phyloP scores from a whole-genome alignment of 2,888 invertebrate genomes.

The Trilocha varians region DNA sequence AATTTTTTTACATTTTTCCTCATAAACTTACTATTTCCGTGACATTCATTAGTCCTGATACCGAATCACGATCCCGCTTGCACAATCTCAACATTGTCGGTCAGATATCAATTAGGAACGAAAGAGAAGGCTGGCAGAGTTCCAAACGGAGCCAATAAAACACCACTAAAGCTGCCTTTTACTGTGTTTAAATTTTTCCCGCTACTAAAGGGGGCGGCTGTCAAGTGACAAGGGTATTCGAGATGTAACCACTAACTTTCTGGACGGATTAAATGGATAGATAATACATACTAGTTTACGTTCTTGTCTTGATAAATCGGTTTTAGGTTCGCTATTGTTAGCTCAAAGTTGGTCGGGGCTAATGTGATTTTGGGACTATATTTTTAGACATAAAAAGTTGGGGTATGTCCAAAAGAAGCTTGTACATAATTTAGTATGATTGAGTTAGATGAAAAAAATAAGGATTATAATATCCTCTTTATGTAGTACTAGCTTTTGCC shows the following conservation, averaged over 20 bases:
- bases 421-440: too few species aligned
- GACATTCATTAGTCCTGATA: neutral
- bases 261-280: constrained; percentile 22
- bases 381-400: too few species aligned
- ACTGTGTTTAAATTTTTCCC: constrained; percentile 61
- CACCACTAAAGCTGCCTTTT: constrained; percentile 52
- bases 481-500: too few species aligned
- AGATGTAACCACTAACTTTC: constrained; percentile 32
- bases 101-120: constrained; percentile 64
- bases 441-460: too few species aligned
- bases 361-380: neutral
- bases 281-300: constrained; percentile 17
- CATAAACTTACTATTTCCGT: too few species aligned
- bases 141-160: constrained; percentile 63
- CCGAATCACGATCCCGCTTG: constrained; percentile 17
- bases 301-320: constrained; percentile 9
- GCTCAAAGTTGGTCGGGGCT: neutral
- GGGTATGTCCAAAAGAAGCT: too few species aligned
- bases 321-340: neutral
- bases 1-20: neutral
- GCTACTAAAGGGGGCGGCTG: constrained; percentile 22
- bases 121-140: constrained; percentile 44
- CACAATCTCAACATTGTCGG: constrained; percentile 38
- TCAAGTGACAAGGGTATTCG: constrained; percentile 36
- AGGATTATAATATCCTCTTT: too few species aligned